Evolutionary conservation across 2,797 vertebrate species (phyloP), one percentile per base, ranked within the genome.

Genomic region (Miichthys miiuy): DNA sequence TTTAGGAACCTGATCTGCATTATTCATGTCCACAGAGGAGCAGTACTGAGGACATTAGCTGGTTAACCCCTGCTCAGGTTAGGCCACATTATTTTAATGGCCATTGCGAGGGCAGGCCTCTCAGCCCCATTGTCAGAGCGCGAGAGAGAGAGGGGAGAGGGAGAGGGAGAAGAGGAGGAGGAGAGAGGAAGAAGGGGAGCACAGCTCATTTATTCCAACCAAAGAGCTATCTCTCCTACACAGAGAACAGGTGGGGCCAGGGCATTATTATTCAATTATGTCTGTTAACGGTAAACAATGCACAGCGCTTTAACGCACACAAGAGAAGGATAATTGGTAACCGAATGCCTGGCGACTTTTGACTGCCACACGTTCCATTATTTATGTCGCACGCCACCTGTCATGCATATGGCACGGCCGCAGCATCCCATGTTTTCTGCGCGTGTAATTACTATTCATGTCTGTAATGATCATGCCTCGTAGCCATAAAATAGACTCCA

Each of bases 11-110:
- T 74, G 82, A 90, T 92, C 90, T 94, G 93, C 92, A 95, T 95
- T 95, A 95, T 95, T 95, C 94, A 95, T 95, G 92, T 87, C 69
- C 83, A 77, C 86, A 80, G 84, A 93, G 90, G 90, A 86, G 87
- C 87, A 64, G 88, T 75, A 16, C 81, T 56, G 83, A 88, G 89
- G 91, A 94, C 93, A 93, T 94, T 93, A 93, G 91, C 91, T 92
- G 92, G 90, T 94, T 94, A 95, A 93, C 91, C 93, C 89, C 90
- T 81, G 84, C 92, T 89, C 89, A 92, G 93, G 94, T 96, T 93
- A 90, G 87, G 89, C 80, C 86, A 90, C 91, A 90, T 94, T 93
- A 93, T 94, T 93, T 93, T 91, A 94, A 95, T 92, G 88, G 88
- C 87, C 87, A 87, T 60, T 80, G 87, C 69, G 58, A 92, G 85